Conservation (phyloP, 2,113 vertebrate genomes). For the Corythornis vintsioides region DNA sequence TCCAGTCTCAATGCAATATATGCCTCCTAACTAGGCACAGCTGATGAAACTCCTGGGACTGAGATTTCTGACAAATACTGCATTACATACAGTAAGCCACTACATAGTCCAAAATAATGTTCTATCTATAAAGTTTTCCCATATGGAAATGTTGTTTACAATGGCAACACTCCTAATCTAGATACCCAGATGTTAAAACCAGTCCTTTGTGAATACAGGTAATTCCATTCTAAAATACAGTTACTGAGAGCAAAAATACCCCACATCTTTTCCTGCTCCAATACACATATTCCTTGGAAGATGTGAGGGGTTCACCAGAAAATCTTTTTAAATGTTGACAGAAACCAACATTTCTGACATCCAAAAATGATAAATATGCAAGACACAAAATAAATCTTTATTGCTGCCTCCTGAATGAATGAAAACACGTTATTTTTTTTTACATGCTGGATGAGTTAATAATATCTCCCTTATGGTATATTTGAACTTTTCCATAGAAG, state of each 20-base stretch:
- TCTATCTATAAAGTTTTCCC: neutral
- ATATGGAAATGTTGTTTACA: neutral
- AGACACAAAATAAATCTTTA: slow-evolving; percentile 28
- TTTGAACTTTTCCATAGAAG: slow-evolving; percentile 36
- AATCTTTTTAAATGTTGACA: slow-evolving; percentile 1
- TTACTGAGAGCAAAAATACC: neutral
- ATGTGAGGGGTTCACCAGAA: neutral
- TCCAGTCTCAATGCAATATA: neutral
- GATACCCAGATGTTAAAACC: neutral
- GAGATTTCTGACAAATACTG: neutral
- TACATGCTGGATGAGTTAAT: neutral
- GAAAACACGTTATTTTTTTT: slow-evolving; percentile 23
- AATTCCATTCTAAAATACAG: neutral
- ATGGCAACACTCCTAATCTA: neutral
- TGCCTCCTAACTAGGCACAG: neutral
- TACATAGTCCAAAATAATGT: neutral
- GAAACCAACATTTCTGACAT: slow-evolving; percentile 24
- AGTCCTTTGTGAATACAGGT: neutral
- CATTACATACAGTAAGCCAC: neutral
- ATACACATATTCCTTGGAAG: neutral
- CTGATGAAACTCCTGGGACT: neutral
- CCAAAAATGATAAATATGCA: neutral
- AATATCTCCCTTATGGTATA: slow-evolving; percentile 15
- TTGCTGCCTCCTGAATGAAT: neutral
- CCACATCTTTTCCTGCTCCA: neutral